These are phyloP conservation scores for Prorops nasuta DNA, from an alignment of 1,140 invertebrate genomes.

Conservation along the genomic window DNA sequence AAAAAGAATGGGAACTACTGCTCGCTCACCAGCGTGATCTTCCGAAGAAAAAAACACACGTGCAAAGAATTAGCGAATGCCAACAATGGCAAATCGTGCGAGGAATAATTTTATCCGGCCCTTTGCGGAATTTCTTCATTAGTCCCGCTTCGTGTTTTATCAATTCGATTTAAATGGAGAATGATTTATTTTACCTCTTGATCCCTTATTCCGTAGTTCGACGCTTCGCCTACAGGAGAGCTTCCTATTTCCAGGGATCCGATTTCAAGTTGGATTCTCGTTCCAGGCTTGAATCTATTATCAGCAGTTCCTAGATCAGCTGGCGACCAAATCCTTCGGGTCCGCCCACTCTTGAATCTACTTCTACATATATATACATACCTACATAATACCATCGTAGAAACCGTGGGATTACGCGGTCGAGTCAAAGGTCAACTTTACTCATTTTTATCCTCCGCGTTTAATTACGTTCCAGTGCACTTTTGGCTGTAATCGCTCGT, in stretches of 20 bases:
- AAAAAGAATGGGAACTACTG: no score
- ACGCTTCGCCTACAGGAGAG: background rate
- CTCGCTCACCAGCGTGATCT: no score
- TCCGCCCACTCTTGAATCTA: background rate
- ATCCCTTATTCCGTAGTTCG: background rate
- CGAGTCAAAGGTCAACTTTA: no score
- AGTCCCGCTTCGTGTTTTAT: conserved; percentile 8
- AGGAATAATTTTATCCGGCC: no score
- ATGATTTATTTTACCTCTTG: conserved; percentile 25
- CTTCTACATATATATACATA: background rate
- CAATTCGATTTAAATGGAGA: conserved; percentile 32
- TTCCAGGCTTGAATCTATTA: conserved; percentile 26
- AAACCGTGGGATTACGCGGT: background rate
- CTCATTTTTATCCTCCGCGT: no score
- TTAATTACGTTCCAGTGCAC: no score
- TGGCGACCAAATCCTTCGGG: conserved; percentile 5
- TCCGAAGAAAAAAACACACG: no score
- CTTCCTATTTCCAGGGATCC: conserved; percentile 17
- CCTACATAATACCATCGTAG: background rate
- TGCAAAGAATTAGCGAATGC: no score
- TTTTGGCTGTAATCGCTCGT: conserved; percentile 22
- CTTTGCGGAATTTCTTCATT: no score
- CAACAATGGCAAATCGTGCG: no score
- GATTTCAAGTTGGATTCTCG: conserved; percentile 15
- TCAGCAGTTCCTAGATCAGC: conserved; percentile 26